Percentiles rank a stretch among this genome's conserved stretches.
These are phyloP conservation scores for Mystacides longicornis DNA, from an alignment of 2,888 invertebrate genomes.

Conservation along the genomic window DNA sequence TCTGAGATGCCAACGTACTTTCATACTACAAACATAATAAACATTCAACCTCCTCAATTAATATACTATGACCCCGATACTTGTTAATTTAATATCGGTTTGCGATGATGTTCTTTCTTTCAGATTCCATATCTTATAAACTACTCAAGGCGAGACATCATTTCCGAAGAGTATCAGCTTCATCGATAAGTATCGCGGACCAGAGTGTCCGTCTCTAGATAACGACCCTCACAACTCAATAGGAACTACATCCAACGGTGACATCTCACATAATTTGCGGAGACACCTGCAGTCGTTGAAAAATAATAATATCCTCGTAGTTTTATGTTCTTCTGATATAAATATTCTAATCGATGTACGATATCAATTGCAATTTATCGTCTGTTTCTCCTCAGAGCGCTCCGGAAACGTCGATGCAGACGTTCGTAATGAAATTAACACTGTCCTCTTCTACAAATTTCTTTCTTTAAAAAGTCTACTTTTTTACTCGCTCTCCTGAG, in stretches of 20 bases:
- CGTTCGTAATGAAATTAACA: no score
- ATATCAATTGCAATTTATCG: not conserved
- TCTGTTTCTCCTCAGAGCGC: not conserved
- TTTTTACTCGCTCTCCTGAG: no score
- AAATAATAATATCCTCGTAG: not conserved
- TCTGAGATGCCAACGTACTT: no score
- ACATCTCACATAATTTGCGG: constrained; percentile 9
- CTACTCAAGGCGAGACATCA: not conserved
- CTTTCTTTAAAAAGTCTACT: no score
- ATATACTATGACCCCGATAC: not conserved
- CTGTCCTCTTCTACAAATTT: no score
- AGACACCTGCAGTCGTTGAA: constrained; percentile 15
- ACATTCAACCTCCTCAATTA: not conserved
- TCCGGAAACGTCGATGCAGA: no score
- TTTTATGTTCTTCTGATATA: not conserved
- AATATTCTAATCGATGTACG: not conserved
- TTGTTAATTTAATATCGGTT: not conserved
- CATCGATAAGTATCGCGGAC: constrained; percentile 6
- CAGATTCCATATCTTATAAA: not conserved
- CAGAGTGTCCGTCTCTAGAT: constrained; percentile 11
- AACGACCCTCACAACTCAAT: constrained; percentile 16
- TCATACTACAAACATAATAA: no score
- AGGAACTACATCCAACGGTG: constrained; percentile 10
- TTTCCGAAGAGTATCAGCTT: not conserved
- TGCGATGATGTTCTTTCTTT: not conserved